Evolutionary conservation across 2,888 invertebrate species (phyloP).

Genomic region (Choristoneura rosaceana): DNA sequence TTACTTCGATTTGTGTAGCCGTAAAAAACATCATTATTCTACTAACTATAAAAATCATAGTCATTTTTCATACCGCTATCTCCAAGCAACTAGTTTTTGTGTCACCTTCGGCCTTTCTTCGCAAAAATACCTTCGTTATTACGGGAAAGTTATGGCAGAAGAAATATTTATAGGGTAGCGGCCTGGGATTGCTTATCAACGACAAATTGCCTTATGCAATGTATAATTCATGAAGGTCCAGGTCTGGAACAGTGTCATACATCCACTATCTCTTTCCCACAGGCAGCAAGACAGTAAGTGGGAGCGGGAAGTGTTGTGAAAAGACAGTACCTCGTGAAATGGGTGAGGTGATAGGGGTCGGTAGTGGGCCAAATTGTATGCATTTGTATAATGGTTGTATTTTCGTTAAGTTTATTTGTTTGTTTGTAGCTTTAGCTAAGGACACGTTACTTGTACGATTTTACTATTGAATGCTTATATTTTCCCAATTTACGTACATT

Average conservation of each 20-base stretch:
- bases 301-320: background rate
- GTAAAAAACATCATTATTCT: no score
- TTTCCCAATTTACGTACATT: no score
- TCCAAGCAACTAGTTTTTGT: background rate
- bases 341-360: constrained; percentile 66
- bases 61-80: background rate
- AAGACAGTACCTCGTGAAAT: constrained; percentile 20
- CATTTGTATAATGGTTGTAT: constrained; percentile 49
- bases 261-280: constrained; percentile 10
- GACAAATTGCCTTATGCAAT: constrained; percentile 64
- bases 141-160: constrained; percentile 34
- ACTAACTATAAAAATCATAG: background rate
- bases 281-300: background rate
- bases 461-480: no score
- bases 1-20: no score
- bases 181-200: constrained; percentile 64
- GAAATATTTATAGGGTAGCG: constrained; percentile 38
- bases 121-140: constrained; percentile 22
- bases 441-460: background rate
- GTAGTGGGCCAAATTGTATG: constrained; percentile 65
- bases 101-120: constrained; percentile 12
- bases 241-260: constrained; percentile 26
- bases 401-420: constrained; percentile 31
- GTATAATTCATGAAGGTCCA: constrained; percentile 73
- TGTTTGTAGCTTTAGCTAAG: constrained; percentile 21